Base-by-base conservation (phyloP, 1,140 invertebrate species). In the Anastrepha obliqua region DNA sequence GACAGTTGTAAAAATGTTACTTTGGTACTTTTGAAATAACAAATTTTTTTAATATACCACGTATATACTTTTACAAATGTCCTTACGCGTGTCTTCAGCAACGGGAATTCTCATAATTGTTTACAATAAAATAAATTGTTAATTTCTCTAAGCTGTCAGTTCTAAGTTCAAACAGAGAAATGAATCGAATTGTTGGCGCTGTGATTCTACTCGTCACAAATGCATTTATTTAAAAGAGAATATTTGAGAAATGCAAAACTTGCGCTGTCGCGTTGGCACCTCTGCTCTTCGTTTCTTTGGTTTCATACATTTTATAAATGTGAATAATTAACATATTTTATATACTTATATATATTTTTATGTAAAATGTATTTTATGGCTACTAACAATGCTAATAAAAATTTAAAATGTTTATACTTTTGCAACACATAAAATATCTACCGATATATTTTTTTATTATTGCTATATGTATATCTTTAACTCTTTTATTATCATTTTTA, bases 381-480 rank as follows among this genome's bases (percentile, higher is more conserved):
- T 42, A 55, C 74, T 81, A 81, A 81, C 74, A 8, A 67, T 62
- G 64, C 11, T 67, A 67, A 81, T 29, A 47, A 65, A 29, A 20
- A n/a, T 39, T 39, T 87, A 39, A 87, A 70, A 44, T 58, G 39
- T 87, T 7, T 65, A 87, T 87, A 78, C 42, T 78, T 81, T 81
- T 81, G 74, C 74, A 51, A 20, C 51, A 11, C 89, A 91, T 91
- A 91, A 93, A 93, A 93, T 93, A 91, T 93, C 92, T 93, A 93
- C 92, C 92, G 92, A 93, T 87, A 42, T 87, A 20, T 87, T 42
- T 15, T 29, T 85, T 87, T 47, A 39, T 58, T 58, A 87, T 87
- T 70, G 62, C 62, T 65, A 62, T 88, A n/a, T n/a, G n/a, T n/a
- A 85, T n/a, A 67, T 86, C 86, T 20, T 47, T 85, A 55, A 47